Base-by-base conservation (phyloP, 2,113 vertebrate genomes). In the Uropsilus gracilis region DNA sequence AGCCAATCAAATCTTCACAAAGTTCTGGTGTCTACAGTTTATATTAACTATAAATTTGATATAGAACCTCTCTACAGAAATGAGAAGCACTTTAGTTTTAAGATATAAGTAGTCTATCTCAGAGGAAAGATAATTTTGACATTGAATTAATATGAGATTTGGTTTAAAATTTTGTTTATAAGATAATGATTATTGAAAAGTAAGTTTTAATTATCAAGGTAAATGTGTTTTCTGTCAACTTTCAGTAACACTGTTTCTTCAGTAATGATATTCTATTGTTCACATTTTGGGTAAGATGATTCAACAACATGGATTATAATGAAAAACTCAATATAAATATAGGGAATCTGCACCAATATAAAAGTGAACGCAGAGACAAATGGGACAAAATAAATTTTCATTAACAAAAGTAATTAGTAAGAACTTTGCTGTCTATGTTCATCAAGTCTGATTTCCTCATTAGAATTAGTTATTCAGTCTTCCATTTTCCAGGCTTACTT, bases 381-480 rank as follows among this genome's bases (percentile, higher is more conserved):
- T 18, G 18, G 42, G n/a, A 85, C 8, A 59, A 86, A 84, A 94
- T 86, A 96, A 86, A 77, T 85, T 89, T 92, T 96, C 57, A 75
- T 66, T 81, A 26, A 77, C 81, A 42, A 94, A 86, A 89, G 59
- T 77, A 88, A 76, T 90, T 77, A 91, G 83, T 90, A 89, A 92
- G 44, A 87, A 80, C 37, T 92, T 85, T 73, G 14, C 39, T 73
- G 63, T 84, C 84, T 76, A 20, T 81, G 59, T 81, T 86, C 55
- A 4, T 88, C 71, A 55, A 91, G 32, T 81, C 72, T 91, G 72
- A 55, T 44, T 72, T 88, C 59, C 37, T 92, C 44, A 71, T 90
- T 80, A 81, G 44, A 80, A 48, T 71, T 84, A 90, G 89, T 46
- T 90, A 28, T 61, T 92, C 66, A 34, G 30, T 61, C 22, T 93